phyloP scores from a whole-genome alignment of 2,888 invertebrate species.

The Dermolepida albohirtum region DNA sequence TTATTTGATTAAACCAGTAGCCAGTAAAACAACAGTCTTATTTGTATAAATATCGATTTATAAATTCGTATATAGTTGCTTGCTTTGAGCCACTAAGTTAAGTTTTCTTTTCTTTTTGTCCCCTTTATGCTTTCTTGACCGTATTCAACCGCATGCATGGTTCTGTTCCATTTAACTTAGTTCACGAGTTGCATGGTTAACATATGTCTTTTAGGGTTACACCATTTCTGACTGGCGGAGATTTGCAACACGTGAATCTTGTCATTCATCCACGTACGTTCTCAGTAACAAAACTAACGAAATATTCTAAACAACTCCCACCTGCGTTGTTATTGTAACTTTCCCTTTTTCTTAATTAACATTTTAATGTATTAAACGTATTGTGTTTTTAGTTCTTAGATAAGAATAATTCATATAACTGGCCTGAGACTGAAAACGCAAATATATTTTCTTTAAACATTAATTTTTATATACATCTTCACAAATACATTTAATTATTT shows the following conservation, averaged over 20 bases:
- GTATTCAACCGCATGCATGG: not conserved
- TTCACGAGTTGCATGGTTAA: conserved; percentile 43
- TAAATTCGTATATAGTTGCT: conserved; percentile 15
- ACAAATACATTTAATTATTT: too few species aligned
- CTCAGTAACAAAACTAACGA: conserved; percentile 39
- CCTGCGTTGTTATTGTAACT: not conserved
- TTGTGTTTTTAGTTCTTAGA: not conserved
- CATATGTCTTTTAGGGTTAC: conserved; percentile 51
- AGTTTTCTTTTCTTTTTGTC: not conserved
- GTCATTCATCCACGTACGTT: conserved; percentile 48
- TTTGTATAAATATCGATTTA: conserved; percentile 26
- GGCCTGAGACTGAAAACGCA: too few species aligned
- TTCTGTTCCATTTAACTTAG: conserved; percentile 2
- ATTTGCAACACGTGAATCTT: conserved; percentile 29
- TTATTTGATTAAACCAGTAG: conserved; percentile 17
- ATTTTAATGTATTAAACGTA: not conserved
- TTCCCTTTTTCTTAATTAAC: not conserved
- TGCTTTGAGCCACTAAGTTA: conserved; percentile 6
- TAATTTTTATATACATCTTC: too few species aligned
- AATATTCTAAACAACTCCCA: too few species aligned
- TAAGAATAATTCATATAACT: too few species aligned
- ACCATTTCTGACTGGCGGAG: conserved; percentile 48
- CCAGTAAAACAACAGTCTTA: conserved; percentile 12
- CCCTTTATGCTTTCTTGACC: too few species aligned
- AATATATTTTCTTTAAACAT: too few species aligned